These are phyloP conservation scores for Dendropsophus ebraccatus DNA, from an alignment of 2,113 vertebrate genomes.

Conservation along the genomic window DNA sequence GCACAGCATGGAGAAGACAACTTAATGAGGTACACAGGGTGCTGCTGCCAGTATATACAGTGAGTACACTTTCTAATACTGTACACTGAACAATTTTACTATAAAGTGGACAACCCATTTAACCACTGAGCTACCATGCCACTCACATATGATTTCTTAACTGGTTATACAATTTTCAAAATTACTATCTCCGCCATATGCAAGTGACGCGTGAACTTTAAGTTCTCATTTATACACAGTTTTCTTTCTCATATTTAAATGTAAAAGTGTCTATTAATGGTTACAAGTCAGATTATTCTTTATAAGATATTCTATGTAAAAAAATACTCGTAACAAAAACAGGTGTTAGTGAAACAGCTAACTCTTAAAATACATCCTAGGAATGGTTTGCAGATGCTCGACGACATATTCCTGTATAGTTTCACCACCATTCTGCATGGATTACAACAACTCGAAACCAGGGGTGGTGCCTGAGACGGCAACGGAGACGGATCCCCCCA, in stretches of 20 bases:
- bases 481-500: not conserved
- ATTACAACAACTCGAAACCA: constrained; percentile 20
- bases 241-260: constrained; percentile 36
- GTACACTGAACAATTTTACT: too few relatives aligned
- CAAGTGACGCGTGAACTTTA: not conserved
- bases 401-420: constrained; percentile 27
- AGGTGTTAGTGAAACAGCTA: constrained; percentile 39
- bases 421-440: constrained; percentile 40
- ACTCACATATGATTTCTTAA: not conserved
- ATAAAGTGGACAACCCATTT: not conserved
- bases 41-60: too few relatives aligned
- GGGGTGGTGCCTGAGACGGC: constrained; percentile 9
- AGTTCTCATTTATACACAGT: constrained; percentile 41
- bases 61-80: too few relatives aligned
- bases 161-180: not conserved
- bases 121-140: not conserved
- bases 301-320: constrained; percentile 50
- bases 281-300: constrained; percentile 50
- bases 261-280: constrained; percentile 49
- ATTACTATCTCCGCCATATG: not conserved
- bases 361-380: constrained; percentile 45
- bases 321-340: constrained; percentile 52
- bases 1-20: too few relatives aligned
- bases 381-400: constrained; percentile 37
- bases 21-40: too few relatives aligned